Evolutionary conservation across 2,113 vertebrate species (phyloP).

Genomic region (Apodemus speciosus): DNA sequence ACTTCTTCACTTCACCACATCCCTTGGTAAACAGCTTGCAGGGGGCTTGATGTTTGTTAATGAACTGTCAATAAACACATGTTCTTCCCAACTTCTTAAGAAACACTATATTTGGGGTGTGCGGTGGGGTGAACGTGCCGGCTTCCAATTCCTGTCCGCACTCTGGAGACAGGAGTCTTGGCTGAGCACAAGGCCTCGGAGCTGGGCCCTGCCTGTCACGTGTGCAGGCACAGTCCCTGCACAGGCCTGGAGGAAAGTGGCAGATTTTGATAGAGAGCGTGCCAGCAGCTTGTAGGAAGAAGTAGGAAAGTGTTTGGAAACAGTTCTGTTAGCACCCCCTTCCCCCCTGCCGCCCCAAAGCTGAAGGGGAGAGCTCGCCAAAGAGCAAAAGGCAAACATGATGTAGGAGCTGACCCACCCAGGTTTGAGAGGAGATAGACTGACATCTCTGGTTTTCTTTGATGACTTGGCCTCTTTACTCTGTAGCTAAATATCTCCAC

Average conservation of each 20-base stretch:
- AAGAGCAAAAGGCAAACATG: not conserved
- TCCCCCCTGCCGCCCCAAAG: not conserved
- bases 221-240: slow-evolving; percentile 79
- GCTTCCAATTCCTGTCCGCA: slow-evolving; percentile 67
- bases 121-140: not conserved
- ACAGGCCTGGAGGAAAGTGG: slow-evolving; percentile 67
- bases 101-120: slow-evolving; percentile 27
- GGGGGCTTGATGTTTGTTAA: slow-evolving; percentile 85
- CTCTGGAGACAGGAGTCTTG: slow-evolving; percentile 68
- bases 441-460: slow-evolving; percentile 60
- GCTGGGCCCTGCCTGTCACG: slow-evolving; percentile 80
- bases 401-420: not conserved
- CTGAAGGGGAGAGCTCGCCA: slow-evolving; percentile 40
- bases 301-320: slow-evolving; percentile 74
- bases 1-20: slow-evolving; percentile 75
- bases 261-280: slow-evolving; percentile 73
- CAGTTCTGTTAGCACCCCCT: slow-evolving; percentile 49
- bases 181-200: slow-evolving; percentile 74
- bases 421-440: slow-evolving; percentile 49
- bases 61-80: slow-evolving; percentile 85
- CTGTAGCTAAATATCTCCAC: slow-evolving; percentile 63
- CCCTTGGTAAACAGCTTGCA: slow-evolving; percentile 83
- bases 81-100: slow-evolving; percentile 65
- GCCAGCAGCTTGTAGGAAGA: slow-evolving; percentile 67
- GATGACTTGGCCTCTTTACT: slow-evolving; percentile 10